Evolutionary conservation across 30 jellyfish, hydroid and myxozoan species (phyloP).

Genomic region (Euphysa ruthae): DNA sequence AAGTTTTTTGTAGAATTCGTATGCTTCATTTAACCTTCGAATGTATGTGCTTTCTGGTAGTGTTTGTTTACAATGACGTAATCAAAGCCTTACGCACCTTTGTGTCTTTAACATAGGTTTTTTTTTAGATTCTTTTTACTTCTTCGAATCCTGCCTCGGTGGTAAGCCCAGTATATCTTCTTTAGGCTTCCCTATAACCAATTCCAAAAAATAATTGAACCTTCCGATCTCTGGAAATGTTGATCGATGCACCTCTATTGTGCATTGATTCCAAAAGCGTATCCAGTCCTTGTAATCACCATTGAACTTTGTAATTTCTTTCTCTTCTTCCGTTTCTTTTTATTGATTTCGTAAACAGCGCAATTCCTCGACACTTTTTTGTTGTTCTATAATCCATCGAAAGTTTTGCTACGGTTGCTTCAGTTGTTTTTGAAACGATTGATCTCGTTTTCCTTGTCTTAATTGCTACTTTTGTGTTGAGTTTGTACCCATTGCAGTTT

Average conservation of each 20-base stretch:
- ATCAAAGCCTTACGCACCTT: slow-evolving; percentile 35
- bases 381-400: too few species aligned
- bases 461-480: too few species aligned
- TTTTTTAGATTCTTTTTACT: slow-evolving; percentile 29
- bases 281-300: slow-evolving; percentile 68
- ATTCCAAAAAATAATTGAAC: slow-evolving; percentile 47
- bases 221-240: slow-evolving; percentile 48
- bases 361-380: too few species aligned
- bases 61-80: slow-evolving; percentile 11
- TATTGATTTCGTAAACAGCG: too few species aligned
- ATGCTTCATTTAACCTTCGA: slow-evolving; percentile 17
- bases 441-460: too few species aligned
- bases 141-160: slow-evolving; percentile 40
- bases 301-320: slow-evolving; percentile 49
- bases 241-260: slow-evolving; percentile 54
- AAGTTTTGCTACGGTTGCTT: too few species aligned
- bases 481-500: too few species aligned
- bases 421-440: too few species aligned
- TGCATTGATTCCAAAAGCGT: slow-evolving; percentile 67
- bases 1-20: slow-evolving; percentile 43
- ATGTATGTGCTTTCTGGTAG: slow-evolving; percentile 21
- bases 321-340: too few species aligned
- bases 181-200: slow-evolving; percentile 52
- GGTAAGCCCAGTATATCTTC: slow-evolving; percentile 54
- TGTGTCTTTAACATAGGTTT: slow-evolving; percentile 29